A percentile compares a stretch with the other conserved stretches of the same genome.
Evolutionary conservation across 2,797 vertebrate genomes (phyloP).

Genomic region (Sciurus vulgaris): DNA sequence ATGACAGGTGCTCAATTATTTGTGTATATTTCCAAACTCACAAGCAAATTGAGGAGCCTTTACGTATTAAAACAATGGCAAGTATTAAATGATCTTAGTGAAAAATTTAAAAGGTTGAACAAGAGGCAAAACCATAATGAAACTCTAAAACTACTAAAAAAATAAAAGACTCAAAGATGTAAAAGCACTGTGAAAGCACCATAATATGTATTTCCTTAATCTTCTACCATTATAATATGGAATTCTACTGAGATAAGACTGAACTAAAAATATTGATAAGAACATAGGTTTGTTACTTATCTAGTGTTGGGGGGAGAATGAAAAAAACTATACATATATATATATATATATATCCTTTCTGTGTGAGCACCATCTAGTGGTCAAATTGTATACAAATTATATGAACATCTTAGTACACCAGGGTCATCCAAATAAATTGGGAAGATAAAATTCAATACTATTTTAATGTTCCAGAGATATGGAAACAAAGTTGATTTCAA

Average conservation of each 20-base stretch:
- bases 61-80: slow-evolving; percentile 46
- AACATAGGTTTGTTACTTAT: slow-evolving; percentile 45
- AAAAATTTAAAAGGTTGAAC: slow-evolving; percentile 29
- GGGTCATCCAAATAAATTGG: not conserved
- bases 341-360: not conserved
- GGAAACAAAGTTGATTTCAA: slow-evolving; percentile 62
- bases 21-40: slow-evolving; percentile 46
- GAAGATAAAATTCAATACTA: slow-evolving; percentile 1
- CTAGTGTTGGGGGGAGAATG: not conserved
- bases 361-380: slow-evolving; percentile 85
- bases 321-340: too few relatives aligned
- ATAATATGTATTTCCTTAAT: not conserved
- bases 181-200: not conserved
- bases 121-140: not conserved
- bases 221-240: not conserved
- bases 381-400: slow-evolving; percentile 36
- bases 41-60: slow-evolving; percentile 20
- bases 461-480: not conserved
- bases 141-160: slow-evolving; percentile 42
- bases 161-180: not conserved
- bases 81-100: slow-evolving; percentile 56
- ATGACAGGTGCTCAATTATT: slow-evolving; percentile 42
- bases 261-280: not conserved
- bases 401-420: not conserved
- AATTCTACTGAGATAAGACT: not conserved